Base-by-base conservation (phyloP, 2,797 vertebrate species). In the Botia almorhae region DNA sequence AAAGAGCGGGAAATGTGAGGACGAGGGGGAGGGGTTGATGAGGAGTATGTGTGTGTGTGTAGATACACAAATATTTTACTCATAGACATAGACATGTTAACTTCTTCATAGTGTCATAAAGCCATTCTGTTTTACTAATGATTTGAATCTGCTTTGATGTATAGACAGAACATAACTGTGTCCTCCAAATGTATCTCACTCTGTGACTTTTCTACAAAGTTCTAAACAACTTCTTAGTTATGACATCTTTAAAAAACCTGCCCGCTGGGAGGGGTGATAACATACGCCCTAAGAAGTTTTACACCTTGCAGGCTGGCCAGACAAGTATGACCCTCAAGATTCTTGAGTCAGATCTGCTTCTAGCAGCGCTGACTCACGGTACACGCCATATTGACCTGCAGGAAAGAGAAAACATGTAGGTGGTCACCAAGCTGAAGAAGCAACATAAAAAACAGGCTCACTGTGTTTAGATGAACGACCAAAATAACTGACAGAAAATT, bases 201-300 rank as follows among this genome's bases (percentile, higher is more conserved):
- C 60, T 56, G 51, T 55, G 60, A 68, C 74, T 81, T 61, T 84
- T 33, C 76, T 39, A 72, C 48, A n/a, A n/a, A n/a, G n/a, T 56
- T 68, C 3, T 73, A 48, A 16, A 14, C 21, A 61, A 60, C 39
- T 48, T 29, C 58, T 78, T 63, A 69, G 17, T 64, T 46, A 73
- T 60, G 48, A 73, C 70, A 74, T 63, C 63, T 78, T 68, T 82
- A 82, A 63, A 69, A 82, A 69, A 56, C 17, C 71, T 70, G 64
- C 16, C 76, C n/a, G 0, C 14, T 5, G 48, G 72, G 23, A 70
- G 71, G 56, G 68, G 74, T 64, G 73, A 65, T 53, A 70, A 64
- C 72, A 80, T 53, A 70, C 21, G 33, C 13, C 73, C n/a, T 74
- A n/a, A n/a, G n/a, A 16, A 16, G 36, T 80, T 83, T 36, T 70